phyloP scores from a whole-genome alignment of 2,797 vertebrate genomes.

The Esox lucius region DNA sequence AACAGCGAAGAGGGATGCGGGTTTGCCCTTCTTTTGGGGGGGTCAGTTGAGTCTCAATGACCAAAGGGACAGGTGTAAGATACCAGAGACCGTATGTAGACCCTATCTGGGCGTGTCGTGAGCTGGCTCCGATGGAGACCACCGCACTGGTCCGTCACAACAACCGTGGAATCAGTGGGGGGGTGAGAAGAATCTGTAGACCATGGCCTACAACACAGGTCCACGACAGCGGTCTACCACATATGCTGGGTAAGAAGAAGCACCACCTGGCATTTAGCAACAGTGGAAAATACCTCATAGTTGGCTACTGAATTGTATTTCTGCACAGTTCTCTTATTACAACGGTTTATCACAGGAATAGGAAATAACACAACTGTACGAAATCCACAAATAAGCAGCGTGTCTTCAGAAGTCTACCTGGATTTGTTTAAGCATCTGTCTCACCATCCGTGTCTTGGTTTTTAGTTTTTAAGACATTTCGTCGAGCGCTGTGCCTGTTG shows the following conservation, averaged over 20 bases:
- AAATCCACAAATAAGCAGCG: constrained; percentile 54
- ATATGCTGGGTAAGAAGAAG: constrained; percentile 49
- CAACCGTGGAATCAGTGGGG: constrained; percentile 33
- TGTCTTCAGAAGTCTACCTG: constrained; percentile 50
- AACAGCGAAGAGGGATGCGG: constrained; percentile 49
- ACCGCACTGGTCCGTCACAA: constrained; percentile 42
- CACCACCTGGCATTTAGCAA: constrained; percentile 70
- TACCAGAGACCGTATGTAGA: constrained; percentile 9
- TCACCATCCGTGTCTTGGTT: constrained; percentile 84
- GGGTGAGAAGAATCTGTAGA: background rate
- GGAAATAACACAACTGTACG: constrained; percentile 38
- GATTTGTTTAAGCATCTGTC: constrained; percentile 72
- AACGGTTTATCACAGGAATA: constrained; percentile 58
- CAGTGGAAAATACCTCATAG: constrained; percentile 68
- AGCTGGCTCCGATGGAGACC: constrained; percentile 43
- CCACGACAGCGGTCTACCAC: too few relatives aligned
- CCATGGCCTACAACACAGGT: constrained; percentile 42
- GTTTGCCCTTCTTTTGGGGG: constrained; percentile 32
- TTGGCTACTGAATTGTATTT: constrained; percentile 72
- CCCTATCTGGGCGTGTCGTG: constrained; percentile 34
- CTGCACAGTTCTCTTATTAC: constrained; percentile 62
- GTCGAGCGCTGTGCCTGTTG: constrained; percentile 77
- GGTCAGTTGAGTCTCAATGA: constrained; percentile 56
- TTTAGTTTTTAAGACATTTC: constrained; percentile 79
- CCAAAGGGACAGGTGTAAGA: constrained; percentile 30